Base-by-base conservation (phyloP, 2,797 vertebrate species). In the Malurus leucopterus region DNA sequence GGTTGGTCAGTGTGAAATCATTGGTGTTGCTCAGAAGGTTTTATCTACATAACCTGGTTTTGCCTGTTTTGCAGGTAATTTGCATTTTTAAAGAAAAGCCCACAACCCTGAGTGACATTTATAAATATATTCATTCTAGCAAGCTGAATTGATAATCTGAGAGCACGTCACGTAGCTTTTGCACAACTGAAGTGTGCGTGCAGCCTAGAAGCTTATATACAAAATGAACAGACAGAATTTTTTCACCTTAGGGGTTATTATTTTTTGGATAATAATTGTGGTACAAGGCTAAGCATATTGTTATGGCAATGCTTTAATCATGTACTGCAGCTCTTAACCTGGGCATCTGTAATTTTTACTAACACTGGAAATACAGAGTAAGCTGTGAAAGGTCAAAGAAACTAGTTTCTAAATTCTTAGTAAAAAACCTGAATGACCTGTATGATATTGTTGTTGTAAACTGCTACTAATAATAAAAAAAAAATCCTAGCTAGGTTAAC, bases 401-500 rank as follows among this genome's bases (percentile, higher is more conserved):
- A 43, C 18, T 44, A 51, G 3, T 9, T 70, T 41, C 69, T 17
- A 65, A 72, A 43, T 65, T 84, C 27, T 69, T 57, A 51, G 49
- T 36, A 58, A 82, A 84, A 72, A 18, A 10, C 5, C 8, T 58
- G 22, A 79, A 29, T 72, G 13, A 64, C 78, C 43, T 57, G 6
- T 6, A 72, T 27, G 27, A 20, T 54, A 24, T 81, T 59, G 6
- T 47, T 74, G 21, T 40, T 65, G 24, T 54, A 61, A 86, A 71
- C 19, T 51, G 44, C 13, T 46, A 51, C 22, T 49, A 44, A 41
- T 16, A 11, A 36, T 36, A 15, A 30, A 65, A 85, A 29, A 36
- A 40, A 86, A 89, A 78, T 74, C 47, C 73, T 90, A 78, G 71
- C 79, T 93, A 86, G 83, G 72, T 90, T 57, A 86, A 81, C 15